phyloP scores from a whole-genome alignment of 2,888 invertebrate species.

The Siphlonurus alternatus region DNA sequence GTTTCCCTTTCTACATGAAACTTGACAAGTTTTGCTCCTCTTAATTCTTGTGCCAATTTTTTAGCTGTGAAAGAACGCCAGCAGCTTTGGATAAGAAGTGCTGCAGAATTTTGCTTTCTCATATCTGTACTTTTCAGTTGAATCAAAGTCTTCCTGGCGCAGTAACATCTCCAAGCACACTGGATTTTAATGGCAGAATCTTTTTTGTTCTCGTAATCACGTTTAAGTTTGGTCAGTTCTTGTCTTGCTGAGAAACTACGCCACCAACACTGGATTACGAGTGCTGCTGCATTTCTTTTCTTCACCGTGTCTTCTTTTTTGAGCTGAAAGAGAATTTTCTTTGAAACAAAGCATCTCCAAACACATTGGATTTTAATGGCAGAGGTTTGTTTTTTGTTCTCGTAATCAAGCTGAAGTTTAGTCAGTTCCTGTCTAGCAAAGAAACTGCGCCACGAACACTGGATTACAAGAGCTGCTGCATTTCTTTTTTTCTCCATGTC shows the following conservation, averaged over 20 bases:
- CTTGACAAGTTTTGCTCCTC: no score
- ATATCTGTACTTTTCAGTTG: neutral
- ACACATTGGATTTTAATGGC: neutral
- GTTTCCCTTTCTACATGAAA: no score
- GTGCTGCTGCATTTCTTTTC: constrained; percentile 4
- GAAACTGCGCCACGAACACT: neutral
- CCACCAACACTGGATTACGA: constrained; percentile 10
- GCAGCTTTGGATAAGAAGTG: neutral
- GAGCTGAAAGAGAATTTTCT: neutral
- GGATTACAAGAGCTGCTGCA: neutral
- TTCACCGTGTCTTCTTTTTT: neutral
- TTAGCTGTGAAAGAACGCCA: no score
- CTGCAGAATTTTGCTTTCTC: neutral
- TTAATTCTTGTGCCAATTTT: no score
- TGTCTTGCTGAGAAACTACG: constrained; percentile 12
- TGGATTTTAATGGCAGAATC: constrained; percentile 6
- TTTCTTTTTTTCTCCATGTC: neutral
- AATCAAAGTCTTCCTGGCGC: neutral
- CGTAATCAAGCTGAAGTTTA: neutral
- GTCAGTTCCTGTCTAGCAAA: neutral
- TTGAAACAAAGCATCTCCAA: neutral
- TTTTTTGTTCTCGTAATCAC: neutral
- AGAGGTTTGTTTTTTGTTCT: neutral
- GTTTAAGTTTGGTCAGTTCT: neutral
- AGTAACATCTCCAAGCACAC: neutral